phyloP scores from a whole-genome alignment of 1,140 invertebrate genomes.

The Papilio xuthus region DNA sequence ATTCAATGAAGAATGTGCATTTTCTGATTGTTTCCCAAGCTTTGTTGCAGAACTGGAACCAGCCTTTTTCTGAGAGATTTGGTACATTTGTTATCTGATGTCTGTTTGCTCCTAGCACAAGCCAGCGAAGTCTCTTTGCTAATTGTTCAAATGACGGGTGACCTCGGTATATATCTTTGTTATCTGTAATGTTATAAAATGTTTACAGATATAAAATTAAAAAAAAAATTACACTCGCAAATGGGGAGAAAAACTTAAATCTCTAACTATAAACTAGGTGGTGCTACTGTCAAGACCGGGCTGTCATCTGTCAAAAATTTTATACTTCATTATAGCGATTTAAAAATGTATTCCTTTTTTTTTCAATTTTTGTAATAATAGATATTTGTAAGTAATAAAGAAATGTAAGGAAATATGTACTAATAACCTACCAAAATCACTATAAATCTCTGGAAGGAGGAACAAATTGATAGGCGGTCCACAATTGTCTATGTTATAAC shows the following conservation, averaged over 20 bases:
- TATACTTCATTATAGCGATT: too few species aligned
- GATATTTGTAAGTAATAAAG: too few species aligned
- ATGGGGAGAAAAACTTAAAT: too few species aligned
- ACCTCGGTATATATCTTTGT: conserved; percentile 82
- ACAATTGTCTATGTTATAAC: conserved; percentile 79
- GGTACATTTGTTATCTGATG: conserved; percentile 84
- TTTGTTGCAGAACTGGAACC: conserved; percentile 90
- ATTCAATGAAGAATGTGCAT: conserved; percentile 91
- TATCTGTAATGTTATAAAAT: conserved; percentile 65
- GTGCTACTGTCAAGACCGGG: too few species aligned
- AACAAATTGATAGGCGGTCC: conserved; percentile 87
- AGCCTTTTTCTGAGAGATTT: conserved; percentile 86
- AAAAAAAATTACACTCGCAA: too few species aligned
- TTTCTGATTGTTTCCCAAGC: conserved; percentile 92
- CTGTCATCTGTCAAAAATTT: too few species aligned
- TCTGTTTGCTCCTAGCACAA: conserved; percentile 86
- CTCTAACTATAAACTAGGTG: too few species aligned
- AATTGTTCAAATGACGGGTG: conserved; percentile 86
- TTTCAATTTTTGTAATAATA: too few species aligned
- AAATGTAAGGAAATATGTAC: not conserved
- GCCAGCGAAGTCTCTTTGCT: conserved; percentile 85
- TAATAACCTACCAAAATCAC: conserved; percentile 82
- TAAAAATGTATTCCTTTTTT: too few species aligned
- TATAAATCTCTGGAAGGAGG: conserved; percentile 85
- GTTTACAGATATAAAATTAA: not conserved